Evolutionary conservation across 2,888 invertebrate genomes (phyloP), one percentile per base, ranked within the genome.

Genomic region (Chalcosyrphus nemorum): DNA sequence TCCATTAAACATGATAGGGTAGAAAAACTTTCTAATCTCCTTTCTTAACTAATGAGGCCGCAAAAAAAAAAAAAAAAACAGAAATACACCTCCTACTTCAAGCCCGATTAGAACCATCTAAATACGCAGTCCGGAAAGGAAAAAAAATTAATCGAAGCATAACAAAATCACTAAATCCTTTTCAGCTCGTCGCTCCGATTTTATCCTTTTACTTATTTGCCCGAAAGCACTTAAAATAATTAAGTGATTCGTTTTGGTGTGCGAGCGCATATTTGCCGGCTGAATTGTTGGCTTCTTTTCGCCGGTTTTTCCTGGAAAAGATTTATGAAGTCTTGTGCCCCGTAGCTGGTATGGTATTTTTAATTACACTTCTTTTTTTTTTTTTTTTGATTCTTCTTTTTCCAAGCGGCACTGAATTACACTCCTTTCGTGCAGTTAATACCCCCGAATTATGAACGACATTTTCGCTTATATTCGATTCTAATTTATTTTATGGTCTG

Each of bases 201-300:
- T 27, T 43, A 76, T 50, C 81, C 70, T 59, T 70, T 57, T 57
- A 38, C 81, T 75, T 41, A 57, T 76, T 81, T 70, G 61, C 63
- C 66, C 66, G 68, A 68, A 76, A 76, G 81, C 81, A 81, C 81
- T 81, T 81, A 81, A 81, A 81, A 76, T 76, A 81, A 81, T 81
- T 76, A 81, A 81, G 70, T 70, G 81, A 81, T 76, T 81, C 76
- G 56, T 70, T 81, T 81, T 50, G 70, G 63, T 43, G 21, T 63
- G 43, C 75, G 35, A 38, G 57, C 54, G 63, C 70, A 81, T 57
- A 70, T 63, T 81, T 75, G 54, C 75, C 54, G 61, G 74, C 52
- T 43, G 45, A 68, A 75, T 80, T 70, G 68, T 57, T 75, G 7
- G 32, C 56, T 68, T 74, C 70, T 81, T 61, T 75, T 63, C 70